Base-by-base conservation (phyloP, 1,140 invertebrate genomes). In the Drosophila malerkotliana region DNA sequence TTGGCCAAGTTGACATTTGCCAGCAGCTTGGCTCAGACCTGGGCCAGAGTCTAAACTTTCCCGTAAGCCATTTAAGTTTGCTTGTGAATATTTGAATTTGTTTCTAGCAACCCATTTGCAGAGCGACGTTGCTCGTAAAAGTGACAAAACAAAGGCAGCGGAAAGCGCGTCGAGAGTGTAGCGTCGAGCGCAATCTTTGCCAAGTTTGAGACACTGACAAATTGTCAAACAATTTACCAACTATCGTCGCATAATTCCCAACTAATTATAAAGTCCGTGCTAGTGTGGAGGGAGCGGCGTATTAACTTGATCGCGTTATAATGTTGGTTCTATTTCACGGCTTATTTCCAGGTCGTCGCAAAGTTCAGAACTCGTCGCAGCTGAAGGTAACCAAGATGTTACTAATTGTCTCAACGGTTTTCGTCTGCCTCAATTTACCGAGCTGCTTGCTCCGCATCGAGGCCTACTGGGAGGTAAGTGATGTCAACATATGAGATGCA, bases 331-430 rank as follows among this genome's bases (percentile, higher is more conserved):
- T 10, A 45, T 15, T 21, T 3, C 7, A 45, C 48, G 15, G 44
- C 18, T n/a, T 53, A 10, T 51, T 62, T 73, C 8, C 59, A 91
- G 91, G 72, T 48, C 79, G 79, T 26, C 79, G 79, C 59, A 90
- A 89, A 72, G 66, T 88, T 24, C 72, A 83, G 6, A 92, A 90
- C 60, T 93, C 93, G 28, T 94, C 94, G 15, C 94, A 96, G 77
- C 92, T 93, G 4, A 96, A 95, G 82, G 94, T 97, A 9, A 97
- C 96, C 3, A 95, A 96, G 90, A 97, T 97, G 95, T 93, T 97
- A 9, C 93, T 98, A 0, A 92, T 97, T 18, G 96, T 97, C 6
- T 97, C 96, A 1, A 94, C 95, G 1, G 95, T 96, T 1, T 98
- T 97, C 90, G 94, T 97, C 1, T 92, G 94, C 30, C 92, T 97